phyloP scores from a whole-genome alignment of 1,140 invertebrate genomes.

The Caenorhabditis briggsae region DNA sequence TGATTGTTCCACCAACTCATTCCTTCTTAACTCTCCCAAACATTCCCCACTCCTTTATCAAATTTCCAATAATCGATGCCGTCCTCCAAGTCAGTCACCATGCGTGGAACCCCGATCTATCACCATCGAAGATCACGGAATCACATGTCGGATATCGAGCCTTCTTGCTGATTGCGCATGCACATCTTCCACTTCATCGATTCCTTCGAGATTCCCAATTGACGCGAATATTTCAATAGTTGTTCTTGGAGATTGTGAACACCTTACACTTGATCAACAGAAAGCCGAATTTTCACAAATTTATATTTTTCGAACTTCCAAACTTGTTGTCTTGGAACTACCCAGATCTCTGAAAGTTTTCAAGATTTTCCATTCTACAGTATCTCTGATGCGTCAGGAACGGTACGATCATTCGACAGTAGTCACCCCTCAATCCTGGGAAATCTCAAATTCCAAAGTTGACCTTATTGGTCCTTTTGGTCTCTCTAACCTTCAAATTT shows the following conservation, averaged over 20 bases:
- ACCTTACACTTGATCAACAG: neutral
- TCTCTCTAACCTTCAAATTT: slow-evolving; percentile 2
- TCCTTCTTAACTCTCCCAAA: slow-evolving; percentile 28
- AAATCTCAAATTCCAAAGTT: slow-evolving; percentile 35
- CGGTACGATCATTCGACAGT: neutral
- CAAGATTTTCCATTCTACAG: slow-evolving; percentile 44
- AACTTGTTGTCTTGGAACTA: neutral
- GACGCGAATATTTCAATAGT: slow-evolving; percentile 7
- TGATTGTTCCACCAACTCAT: slow-evolving; percentile 41
- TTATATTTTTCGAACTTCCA: slow-evolving; percentile 30
- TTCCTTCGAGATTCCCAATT: slow-evolving; percentile 15
- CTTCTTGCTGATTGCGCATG: slow-evolving; percentile 34
- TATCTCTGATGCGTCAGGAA: neutral
- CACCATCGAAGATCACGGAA: slow-evolving; percentile 10
- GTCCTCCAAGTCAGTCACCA: neutral
- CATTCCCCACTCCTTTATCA: slow-evolving; percentile 26
- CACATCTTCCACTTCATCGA: neutral
- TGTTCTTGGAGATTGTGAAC: slow-evolving; percentile 24
- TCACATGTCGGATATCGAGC: slow-evolving; percentile 1
- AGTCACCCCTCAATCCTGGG: neutral
- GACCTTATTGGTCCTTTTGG: neutral
- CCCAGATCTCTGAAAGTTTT: neutral
- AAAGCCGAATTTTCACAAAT: neutral
- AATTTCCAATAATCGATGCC: slow-evolving; percentile 29
- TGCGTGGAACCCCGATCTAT: slow-evolving; percentile 11